These are phyloP conservation scores for Anthopleura sola DNA, from an alignment of 64 coral and sea anemone genomes.

Conservation along the genomic window DNA sequence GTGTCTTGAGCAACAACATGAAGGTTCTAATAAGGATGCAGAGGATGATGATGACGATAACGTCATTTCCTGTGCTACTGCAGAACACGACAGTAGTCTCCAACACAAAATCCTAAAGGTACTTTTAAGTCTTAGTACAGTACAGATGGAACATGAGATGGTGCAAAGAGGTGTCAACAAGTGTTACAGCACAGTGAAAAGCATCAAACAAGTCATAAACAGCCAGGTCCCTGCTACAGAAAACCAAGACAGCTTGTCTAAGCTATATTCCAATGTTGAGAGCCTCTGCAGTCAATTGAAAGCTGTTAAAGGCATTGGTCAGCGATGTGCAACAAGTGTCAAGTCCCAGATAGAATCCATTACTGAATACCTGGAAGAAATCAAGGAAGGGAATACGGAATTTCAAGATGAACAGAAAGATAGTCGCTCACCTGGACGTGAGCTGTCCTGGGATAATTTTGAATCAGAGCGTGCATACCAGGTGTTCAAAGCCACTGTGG, in stretches of 20 bases:
- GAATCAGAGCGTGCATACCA: slow-evolving; percentile 32
- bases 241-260: not conserved
- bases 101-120: not conserved
- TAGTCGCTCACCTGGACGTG: not conserved
- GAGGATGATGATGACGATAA: not conserved
- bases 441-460: slow-evolving; percentile 56
- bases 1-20: not conserved
- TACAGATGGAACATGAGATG: slow-evolving; percentile 1
- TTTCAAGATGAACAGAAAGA: not conserved
- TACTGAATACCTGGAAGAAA: not conserved
- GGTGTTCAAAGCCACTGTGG: slow-evolving; percentile 29
- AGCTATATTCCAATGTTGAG: not conserved
- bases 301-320: not conserved
- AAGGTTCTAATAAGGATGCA: not conserved
- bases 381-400: not conserved
- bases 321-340: not conserved
- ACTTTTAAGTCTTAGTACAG: not conserved
- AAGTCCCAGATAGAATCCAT: not conserved
- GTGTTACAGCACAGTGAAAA: not conserved
- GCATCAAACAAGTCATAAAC: not conserved
- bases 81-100: not conserved
- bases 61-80: not conserved
- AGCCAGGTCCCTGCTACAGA: not conserved
- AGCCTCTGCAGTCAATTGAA: not conserved
- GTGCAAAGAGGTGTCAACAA: not conserved